phyloP scores from a whole-genome alignment of 2,888 invertebrate species.

The Hydropsyche betteni region DNA sequence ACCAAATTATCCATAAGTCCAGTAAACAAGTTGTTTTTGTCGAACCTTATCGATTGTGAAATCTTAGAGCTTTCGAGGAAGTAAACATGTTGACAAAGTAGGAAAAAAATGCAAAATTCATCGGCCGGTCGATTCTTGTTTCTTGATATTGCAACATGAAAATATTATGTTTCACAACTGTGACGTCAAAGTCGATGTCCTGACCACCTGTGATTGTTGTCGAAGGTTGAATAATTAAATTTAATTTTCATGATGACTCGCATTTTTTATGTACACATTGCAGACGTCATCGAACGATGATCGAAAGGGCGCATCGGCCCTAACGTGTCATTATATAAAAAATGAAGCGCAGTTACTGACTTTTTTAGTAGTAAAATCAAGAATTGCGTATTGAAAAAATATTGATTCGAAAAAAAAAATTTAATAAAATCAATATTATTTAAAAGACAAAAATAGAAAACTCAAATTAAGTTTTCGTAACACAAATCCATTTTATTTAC shows the following conservation, averaged over 20 bases:
- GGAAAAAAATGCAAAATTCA: too few species aligned
- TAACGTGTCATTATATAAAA: neutral
- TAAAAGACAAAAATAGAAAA: too few species aligned
- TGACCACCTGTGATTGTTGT: constrained; percentile 33
- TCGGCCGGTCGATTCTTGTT: too few species aligned
- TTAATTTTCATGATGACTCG: constrained; percentile 23
- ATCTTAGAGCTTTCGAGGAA: too few species aligned
- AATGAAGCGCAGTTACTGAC: too few species aligned
- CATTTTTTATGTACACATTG: neutral
- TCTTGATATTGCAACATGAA: too few species aligned
- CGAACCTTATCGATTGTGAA: too few species aligned
- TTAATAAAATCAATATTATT: neutral
- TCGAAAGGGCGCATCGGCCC: constrained; percentile 1
- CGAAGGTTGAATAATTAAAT: constrained; percentile 32
- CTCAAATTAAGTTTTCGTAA: too few species aligned
- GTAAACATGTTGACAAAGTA: too few species aligned
- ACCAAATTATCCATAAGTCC: too few species aligned
- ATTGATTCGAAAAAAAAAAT: neutral
- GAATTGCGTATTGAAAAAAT: neutral
- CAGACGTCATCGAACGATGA: neutral
- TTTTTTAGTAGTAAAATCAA: neutral
- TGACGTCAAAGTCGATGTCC: constrained; percentile 17
- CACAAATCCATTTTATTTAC: too few species aligned
- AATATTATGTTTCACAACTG: neutral
- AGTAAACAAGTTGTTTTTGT: too few species aligned